These are phyloP conservation scores for Thyatira batis DNA, from an alignment of 2,888 invertebrate species.

Conservation along the genomic window DNA sequence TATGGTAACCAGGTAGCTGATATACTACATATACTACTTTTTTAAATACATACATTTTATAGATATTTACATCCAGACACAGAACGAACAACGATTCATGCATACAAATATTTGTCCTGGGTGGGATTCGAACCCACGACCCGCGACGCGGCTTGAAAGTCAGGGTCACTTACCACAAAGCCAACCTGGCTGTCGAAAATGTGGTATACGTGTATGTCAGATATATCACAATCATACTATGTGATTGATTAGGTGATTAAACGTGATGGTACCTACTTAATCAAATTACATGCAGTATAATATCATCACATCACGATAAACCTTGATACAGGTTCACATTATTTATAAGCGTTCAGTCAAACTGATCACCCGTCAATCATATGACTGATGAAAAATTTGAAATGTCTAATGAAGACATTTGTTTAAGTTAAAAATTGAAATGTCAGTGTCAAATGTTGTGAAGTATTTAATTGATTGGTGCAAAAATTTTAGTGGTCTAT, in stretches of 20 bases:
- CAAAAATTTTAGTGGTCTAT: too few relatives aligned
- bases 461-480: not conserved
- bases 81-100: too few relatives aligned
- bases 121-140: too few relatives aligned
- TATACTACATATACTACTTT: too few relatives aligned
- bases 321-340: not conserved
- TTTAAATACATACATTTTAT: too few relatives aligned
- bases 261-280: constrained; percentile 22
- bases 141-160: too few relatives aligned
- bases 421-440: not conserved
- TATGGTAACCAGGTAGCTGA: too few relatives aligned
- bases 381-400: not conserved
- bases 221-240: constrained; percentile 33
- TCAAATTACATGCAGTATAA: constrained; percentile 1
- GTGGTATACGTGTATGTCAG: constrained; percentile 28
- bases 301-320: not conserved
- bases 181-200: too few relatives aligned
- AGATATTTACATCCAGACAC: too few relatives aligned
- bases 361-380: not conserved
- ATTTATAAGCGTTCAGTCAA: constrained; percentile 1
- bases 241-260: constrained; percentile 30
- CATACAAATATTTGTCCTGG: too few relatives aligned
- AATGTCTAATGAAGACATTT: not conserved
- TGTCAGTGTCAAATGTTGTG: not conserved
- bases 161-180: too few relatives aligned